A percentile compares a stretch with the other conserved stretches of the same genome.
Conservation (phyloP, 2,113 vertebrate species). For the Motacilla tschutschensis region DNA sequence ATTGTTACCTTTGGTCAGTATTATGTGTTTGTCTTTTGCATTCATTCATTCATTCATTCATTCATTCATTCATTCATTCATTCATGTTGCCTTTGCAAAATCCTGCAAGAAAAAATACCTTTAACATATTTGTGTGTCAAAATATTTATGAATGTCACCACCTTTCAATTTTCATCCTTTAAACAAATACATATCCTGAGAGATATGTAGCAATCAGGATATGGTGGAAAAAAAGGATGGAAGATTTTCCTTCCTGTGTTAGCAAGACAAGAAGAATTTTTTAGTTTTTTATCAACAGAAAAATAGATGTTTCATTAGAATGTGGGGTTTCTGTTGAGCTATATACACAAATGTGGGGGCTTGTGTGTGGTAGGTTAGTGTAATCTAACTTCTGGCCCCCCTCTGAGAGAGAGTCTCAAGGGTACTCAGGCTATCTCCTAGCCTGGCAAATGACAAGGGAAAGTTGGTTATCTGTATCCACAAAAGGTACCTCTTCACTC, state of each 20-base stretch:
- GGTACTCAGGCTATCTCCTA: background rate
- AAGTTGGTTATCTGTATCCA: background rate
- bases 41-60: background rate
- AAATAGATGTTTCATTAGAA: background rate
- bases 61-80: background rate
- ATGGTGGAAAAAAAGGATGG: background rate
- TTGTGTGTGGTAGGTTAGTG: background rate
- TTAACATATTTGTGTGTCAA: background rate
- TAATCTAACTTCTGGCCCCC: background rate
- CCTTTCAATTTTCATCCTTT: background rate
- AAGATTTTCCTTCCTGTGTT: background rate
- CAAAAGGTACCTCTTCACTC: background rate
- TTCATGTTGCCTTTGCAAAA: background rate
- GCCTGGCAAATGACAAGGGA: background rate
- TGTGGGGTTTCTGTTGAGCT: background rate
- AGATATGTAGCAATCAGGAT: background rate
- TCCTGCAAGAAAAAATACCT: background rate
- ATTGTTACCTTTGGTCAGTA: background rate
- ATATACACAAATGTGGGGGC: background rate
- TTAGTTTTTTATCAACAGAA: background rate
- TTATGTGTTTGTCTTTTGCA: background rate
- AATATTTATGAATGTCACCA: background rate
- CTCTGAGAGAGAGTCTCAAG: background rate
- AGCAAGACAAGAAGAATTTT: background rate
- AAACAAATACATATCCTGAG: background rate